Conservation (phyloP, 2,888 invertebrate genomes). For the Chymomyza amoena region DNA sequence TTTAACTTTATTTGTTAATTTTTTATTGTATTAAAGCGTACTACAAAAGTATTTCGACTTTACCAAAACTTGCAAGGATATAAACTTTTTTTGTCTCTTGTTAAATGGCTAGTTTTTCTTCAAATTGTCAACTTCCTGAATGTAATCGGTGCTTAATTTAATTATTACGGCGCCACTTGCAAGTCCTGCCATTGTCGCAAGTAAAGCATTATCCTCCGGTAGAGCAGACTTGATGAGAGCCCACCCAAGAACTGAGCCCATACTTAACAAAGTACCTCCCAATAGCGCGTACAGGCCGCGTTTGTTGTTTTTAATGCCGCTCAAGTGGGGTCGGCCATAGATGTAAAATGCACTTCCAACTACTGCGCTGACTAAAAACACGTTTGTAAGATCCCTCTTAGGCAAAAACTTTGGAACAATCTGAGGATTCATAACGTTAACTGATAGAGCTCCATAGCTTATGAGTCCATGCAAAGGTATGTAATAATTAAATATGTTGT, state of each 20-base stretch:
- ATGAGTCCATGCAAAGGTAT: constrained; percentile 86
- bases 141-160: constrained; percentile 76
- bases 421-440: constrained; percentile 91
- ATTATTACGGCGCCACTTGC: constrained; percentile 76
- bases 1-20: not conserved
- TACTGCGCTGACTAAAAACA: constrained; percentile 88
- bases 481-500: constrained; percentile 87
- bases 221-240: constrained; percentile 90
- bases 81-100: not conserved
- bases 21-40: constrained; percentile 10
- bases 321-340: constrained; percentile 88
- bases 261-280: constrained; percentile 90
- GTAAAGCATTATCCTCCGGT: constrained; percentile 68
- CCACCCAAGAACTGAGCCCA: constrained; percentile 94
- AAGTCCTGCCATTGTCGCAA: constrained; percentile 74
- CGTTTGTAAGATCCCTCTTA: constrained; percentile 87
- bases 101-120: constrained; percentile 44
- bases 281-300: constrained; percentile 84
- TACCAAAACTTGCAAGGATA: not conserved
- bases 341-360: constrained; percentile 91
- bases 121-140: constrained; percentile 75
- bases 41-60: not conserved
- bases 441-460: constrained; percentile 88
- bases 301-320: constrained; percentile 82
- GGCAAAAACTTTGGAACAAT: constrained; percentile 84